Evolutionary conservation across 2,888 invertebrate species (phyloP), one percentile per base, ranked within the genome.

Genomic region (Chymomyza amoena): DNA sequence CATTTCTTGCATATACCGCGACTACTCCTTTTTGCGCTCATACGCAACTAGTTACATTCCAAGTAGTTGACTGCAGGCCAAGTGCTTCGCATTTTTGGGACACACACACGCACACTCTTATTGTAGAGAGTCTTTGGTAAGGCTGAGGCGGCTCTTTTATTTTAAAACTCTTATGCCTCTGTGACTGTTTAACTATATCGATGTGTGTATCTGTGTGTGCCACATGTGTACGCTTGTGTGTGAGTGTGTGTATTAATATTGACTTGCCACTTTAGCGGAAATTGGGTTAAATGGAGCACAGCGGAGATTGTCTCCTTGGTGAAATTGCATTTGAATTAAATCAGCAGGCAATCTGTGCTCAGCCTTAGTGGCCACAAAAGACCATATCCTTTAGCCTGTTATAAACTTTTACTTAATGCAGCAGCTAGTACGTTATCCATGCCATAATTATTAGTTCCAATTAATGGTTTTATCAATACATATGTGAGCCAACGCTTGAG

Each of bases 201-300:
- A 20, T 28, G 51, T 25, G 51, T 60, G 62, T 51, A 51, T 50
- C 61, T 25, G 54, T 20, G 64, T 39, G 52, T 9, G 32, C 32
- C 32, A 32, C 32, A 32, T 32, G 32, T 32, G 32, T 9, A 6
- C 9, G 32, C 32, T 9, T 32, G 32, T 66, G 68, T 61, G 56
- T 54, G 72, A 63, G 57, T 60, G 67, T 71, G 69, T 69, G 77
- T 76, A 69, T 76, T 78, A 78, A 78, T 78, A 78, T 78, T 78
- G 80, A 78, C 78, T 79, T 78, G 78, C 77, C 71, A 76, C 78
- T 79, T 79, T 74, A 39, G 66, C 77, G 78, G 78, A 78, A 78
- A 78, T 78, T 78, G 80, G 78, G 78, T 78, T 78, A 78, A 78
- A 78, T 78, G 80, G 79, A 79, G 78, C 78, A 76, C 66, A 77